Conservation (phyloP, 1,140 invertebrate genomes). For the Vanessa tameamea region DNA sequence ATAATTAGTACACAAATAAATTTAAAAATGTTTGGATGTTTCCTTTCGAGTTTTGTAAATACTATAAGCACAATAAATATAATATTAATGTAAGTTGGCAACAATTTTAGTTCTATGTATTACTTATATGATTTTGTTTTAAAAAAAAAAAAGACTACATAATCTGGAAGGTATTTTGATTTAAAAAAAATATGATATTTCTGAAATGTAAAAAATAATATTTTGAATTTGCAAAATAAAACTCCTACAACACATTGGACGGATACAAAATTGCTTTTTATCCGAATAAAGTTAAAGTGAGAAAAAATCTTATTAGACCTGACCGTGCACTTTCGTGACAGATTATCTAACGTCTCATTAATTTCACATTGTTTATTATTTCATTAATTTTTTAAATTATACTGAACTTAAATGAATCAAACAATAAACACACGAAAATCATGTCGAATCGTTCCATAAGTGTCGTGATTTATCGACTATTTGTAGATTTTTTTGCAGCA, state of each 20-base stretch:
- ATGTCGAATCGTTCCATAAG: too few relatives aligned
- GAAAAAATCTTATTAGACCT: background rate
- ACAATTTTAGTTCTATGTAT: background rate
- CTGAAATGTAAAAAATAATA: background rate
- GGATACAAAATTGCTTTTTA: conserved; percentile 57
- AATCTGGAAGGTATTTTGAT: background rate
- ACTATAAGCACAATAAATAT: background rate
- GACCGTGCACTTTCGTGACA: background rate
- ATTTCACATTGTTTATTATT: background rate
- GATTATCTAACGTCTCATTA: background rate
- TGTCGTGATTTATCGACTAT: too few relatives aligned
- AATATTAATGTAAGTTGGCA: background rate
- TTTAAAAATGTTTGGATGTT: background rate
- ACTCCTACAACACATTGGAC: conserved; percentile 46
- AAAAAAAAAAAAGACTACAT: background rate
- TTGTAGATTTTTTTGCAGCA: too few relatives aligned
- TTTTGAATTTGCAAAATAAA: conserved; percentile 11
- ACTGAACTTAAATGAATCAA: background rate
- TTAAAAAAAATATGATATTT: background rate
- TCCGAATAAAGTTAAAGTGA: conserved; percentile 4
- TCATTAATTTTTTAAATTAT: background rate
- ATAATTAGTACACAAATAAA: background rate
- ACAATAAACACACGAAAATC: too few relatives aligned
- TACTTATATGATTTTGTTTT: background rate
- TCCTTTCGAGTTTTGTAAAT: background rate